phyloP scores from a whole-genome alignment of 2,797 vertebrate species.

The Sebastes hopkinsi region DNA sequence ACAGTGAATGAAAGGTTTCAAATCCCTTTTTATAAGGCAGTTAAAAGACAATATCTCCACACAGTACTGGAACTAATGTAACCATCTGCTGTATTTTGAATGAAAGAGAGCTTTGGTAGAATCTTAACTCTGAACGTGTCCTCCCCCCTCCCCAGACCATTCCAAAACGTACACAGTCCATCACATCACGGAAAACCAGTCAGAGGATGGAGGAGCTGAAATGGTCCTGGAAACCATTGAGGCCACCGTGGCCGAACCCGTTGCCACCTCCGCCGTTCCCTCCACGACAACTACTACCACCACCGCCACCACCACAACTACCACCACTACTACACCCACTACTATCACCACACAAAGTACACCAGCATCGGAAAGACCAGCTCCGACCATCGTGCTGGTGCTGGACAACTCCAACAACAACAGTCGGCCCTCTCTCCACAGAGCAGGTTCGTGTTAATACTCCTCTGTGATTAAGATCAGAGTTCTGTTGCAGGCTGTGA shows the following conservation, averaged over 20 bases:
- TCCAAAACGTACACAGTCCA: conserved; percentile 70
- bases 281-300: conserved; percentile 32
- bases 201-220: conserved; percentile 72
- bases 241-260: conserved; percentile 37
- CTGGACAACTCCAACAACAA: conserved; percentile 79
- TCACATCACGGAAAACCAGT: conserved; percentile 78
- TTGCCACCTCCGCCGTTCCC: conserved; percentile 10
- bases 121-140: background rate
- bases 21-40: too few relatives aligned
- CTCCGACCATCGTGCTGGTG: conserved; percentile 61
- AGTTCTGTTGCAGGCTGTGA: conserved; percentile 1
- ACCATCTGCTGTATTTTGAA: conserved; percentile 2
- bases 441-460: conserved; percentile 77
- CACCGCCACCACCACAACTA: conserved; percentile 20
- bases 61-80: background rate
- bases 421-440: conserved; percentile 72
- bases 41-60: background rate
- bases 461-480: background rate
- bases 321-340: conserved; percentile 41
- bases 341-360: conserved; percentile 41
- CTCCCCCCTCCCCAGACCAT: conserved; percentile 72
- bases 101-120: conserved; percentile 8
- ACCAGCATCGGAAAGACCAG: conserved; percentile 51
- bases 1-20: background rate
- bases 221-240: conserved; percentile 70